Evolutionary conservation across 2,797 vertebrate genomes (phyloP), one percentile per base, ranked within the genome.

Genomic region (Notolabrus celidotus): DNA sequence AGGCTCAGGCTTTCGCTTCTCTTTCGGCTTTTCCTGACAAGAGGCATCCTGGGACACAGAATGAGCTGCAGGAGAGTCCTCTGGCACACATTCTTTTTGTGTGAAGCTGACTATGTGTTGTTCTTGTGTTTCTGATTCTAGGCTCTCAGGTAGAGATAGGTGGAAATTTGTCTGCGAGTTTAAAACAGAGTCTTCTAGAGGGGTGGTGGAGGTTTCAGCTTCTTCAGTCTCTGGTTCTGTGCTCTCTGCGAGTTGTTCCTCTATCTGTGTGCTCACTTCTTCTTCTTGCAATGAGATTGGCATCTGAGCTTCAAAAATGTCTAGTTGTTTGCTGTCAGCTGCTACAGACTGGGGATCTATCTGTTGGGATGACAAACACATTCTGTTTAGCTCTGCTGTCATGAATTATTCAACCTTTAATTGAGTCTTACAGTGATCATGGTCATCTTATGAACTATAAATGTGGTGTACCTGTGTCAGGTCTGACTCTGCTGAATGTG

Each of bases 301-400:
- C 25, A 29, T 55, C 14, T 65, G 36, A 60, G 54, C n/a, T n/a
- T 82, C 66, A 56, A 4, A 27, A 17, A 34, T 33, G 39, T 71
- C 66, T 43, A 38, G 15, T 31, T 29, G n/a, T 29, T 50, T 50
- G 47, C 12, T 47, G 67, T 71, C 74, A 50, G 33, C 39, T 41
- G 54, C 33, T 22, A n/a, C 2, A 1, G 17, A 22, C 34, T n/a
- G 65, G 5, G 4, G 41, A 12, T 76, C 62, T 1, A 70, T 58
- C 90, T 91, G 81, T 51, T 19, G 39, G 61, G 49, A 80, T 60
- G 71, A 8, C 39, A 69, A 16, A 59, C 19, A 0, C 20, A 12
- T 50, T 62, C 4, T 38, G 27, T 17, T 71, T 15, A 60, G 7
- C 52, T 67, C 10, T 20, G 2, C 29, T 54, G 43, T 5, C 15